Evolutionary conservation across 2,888 invertebrate genomes (phyloP).

Genomic region (Timema cristinae): DNA sequence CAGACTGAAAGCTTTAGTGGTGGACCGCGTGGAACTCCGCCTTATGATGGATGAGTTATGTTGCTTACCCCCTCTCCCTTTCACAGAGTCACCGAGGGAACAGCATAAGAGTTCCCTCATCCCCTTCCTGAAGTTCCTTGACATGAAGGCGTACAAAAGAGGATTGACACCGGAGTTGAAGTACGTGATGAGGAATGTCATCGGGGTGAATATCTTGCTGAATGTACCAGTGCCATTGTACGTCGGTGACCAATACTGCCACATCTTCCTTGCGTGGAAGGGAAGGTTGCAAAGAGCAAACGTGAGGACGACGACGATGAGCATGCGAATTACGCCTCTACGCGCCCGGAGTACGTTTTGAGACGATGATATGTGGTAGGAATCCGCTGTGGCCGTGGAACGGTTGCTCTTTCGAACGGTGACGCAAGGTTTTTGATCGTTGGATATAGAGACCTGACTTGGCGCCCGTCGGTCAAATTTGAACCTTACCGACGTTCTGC

Average conservation of each 20-base stretch:
- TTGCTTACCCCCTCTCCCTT: constrained; percentile 28
- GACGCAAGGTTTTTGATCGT: constrained; percentile 2
- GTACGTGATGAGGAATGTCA: constrained; percentile 82
- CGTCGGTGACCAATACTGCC: constrained; percentile 74
- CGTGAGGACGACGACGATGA: constrained; percentile 81
- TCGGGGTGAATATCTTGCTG: constrained; percentile 73
- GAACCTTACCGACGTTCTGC: neutral
- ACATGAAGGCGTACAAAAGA: constrained; percentile 81
- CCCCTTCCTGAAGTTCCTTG: constrained; percentile 76
- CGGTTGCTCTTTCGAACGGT: neutral
- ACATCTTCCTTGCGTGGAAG: constrained; percentile 82
- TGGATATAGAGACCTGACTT: neutral
- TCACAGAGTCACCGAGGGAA: constrained; percentile 38
- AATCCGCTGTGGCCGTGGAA: constrained; percentile 25
- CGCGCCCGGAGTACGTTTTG: constrained; percentile 74
- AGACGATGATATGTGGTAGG: constrained; percentile 56
- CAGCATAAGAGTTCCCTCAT: constrained; percentile 77
- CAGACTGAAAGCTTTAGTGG: constrained; percentile 45
- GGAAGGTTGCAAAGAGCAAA: constrained; percentile 89
- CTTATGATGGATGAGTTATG: constrained; percentile 43
- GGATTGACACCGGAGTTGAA: constrained; percentile 90
- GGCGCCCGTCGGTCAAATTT: neutral
- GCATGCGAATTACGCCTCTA: constrained; percentile 81
- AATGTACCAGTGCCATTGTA: constrained; percentile 70
- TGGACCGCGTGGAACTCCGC: constrained; percentile 52